Base-by-base conservation (phyloP, 2,113 vertebrate species). In the Pseudopipra pipra region DNA sequence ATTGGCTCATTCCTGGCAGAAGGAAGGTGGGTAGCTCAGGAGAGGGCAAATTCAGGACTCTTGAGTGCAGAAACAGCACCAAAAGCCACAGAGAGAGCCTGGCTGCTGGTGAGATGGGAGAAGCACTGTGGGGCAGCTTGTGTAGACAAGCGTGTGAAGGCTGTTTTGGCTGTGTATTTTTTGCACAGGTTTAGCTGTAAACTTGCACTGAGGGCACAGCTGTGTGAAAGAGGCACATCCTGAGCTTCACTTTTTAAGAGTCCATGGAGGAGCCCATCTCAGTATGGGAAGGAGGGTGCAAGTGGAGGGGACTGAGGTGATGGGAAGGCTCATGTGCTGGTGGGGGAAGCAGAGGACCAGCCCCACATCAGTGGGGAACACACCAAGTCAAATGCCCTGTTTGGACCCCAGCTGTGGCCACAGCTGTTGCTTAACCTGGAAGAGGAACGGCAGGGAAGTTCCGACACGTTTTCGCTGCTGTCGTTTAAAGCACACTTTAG, bases 351-450 rank as follows among this genome's bases (percentile, higher is more conserved):
- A 35, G 49, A 63, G 23, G 39, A 31, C 15, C 39, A 66, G 61
- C 37, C 39, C 7, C 28, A 11, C 20, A 4, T 39, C 41, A n/a
- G 15, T 3, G 2, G 33, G 23, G 43, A 76, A 9, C 27, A 4
- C 2, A 8, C n/a, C 17, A 25, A 55, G 28, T 28, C 23, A 8
- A 75, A 62, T n/a, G 41, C 22, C 17, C 9, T 33, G 25, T 19
- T 16, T 30, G 19, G n/a, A 1, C 17, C 30, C 27, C 1, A 1
- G 61, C 12, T 8, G 28, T 12, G 62, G 51, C 49, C 71, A 6
- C 78, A 75, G 52, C 54, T 30, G 5, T 35, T 82, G 56, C 90
- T 82, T 51, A 75, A 91, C 78, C 78, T 82, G 90, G 85, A 65
- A 79, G 49, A 67, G 47, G 47, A 95, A 31, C 85, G 91, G 56